Percentiles rank a stretch among this genome's conserved stretches.
phyloP scores from a whole-genome alignment of 2,888 invertebrate species.

The Venustoraphidia nigricollis region DNA sequence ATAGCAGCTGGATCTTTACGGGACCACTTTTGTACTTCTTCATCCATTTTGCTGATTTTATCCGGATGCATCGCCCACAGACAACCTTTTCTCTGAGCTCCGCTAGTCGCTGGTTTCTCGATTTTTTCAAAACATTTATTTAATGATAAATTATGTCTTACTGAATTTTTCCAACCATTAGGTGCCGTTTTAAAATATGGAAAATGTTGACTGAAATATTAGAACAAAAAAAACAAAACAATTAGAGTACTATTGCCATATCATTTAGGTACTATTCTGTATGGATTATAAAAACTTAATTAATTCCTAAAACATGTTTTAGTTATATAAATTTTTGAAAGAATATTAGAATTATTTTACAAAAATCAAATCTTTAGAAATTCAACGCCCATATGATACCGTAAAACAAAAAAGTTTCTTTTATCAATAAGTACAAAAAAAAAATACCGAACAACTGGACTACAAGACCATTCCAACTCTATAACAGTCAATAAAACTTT shows the following conservation, averaged over 20 bases:
- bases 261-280: too few relatives aligned
- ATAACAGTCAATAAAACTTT: too few relatives aligned
- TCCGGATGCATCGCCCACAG: constrained; percentile 95
- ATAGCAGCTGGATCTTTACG: constrained; percentile 88
- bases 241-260: constrained; percentile 9
- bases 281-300: too few relatives aligned
- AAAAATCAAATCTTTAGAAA: too few relatives aligned
- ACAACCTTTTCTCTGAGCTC: constrained; percentile 75
- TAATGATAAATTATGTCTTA: constrained; percentile 88
- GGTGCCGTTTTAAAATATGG: constrained; percentile 98
- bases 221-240: constrained; percentile 7
- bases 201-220: constrained; percentile 73
- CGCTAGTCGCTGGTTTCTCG: constrained; percentile 81
- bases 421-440: too few relatives aligned
- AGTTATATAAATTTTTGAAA: too few relatives aligned
- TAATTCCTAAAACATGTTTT: too few relatives aligned
- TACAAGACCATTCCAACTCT: too few relatives aligned
- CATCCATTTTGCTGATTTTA: constrained; percentile 92
- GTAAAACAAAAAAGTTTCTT: too few relatives aligned
- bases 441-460: too few relatives aligned
- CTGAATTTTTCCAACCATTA: constrained; percentile 98
- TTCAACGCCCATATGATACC: too few relatives aligned
- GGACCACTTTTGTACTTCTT: constrained; percentile 95
- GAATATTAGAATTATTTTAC: too few relatives aligned
- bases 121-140: constrained; percentile 99